A percentile compares a stretch with the other conserved stretches of the same genome.
Conservation (phyloP, 2,888 invertebrate species). For the Lasioglossum vierecki region DNA sequence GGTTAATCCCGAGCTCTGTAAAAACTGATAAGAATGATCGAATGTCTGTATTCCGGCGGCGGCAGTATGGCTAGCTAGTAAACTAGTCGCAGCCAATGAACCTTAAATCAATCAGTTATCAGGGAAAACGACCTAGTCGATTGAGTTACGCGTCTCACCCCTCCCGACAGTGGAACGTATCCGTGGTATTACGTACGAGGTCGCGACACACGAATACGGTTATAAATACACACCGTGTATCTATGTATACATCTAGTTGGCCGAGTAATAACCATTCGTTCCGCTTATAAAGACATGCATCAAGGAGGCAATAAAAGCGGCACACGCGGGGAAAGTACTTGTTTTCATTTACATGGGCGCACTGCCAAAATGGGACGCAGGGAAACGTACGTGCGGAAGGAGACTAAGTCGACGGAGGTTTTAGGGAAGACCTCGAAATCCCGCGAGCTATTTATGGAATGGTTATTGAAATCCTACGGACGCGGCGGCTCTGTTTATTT, state of each 20-base stretch:
- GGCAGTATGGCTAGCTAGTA: not conserved
- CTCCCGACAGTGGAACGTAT: conserved; percentile 1
- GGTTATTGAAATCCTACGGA: conserved; percentile 80
- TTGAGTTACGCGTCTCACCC: not conserved
- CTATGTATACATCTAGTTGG: conserved; percentile 69
- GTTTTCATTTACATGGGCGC: conserved; percentile 82
- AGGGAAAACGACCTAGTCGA: not conserved
- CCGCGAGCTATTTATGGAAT: conserved; percentile 79
- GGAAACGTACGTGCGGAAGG: conserved; percentile 47
- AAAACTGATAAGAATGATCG: not conserved
- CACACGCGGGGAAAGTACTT: conserved; percentile 76
- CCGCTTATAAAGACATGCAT: conserved; percentile 81
- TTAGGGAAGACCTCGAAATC: conserved; percentile 65
- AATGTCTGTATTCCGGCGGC: not conserved
- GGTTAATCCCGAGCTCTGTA: too few species aligned
- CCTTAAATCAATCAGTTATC: conserved; percentile 9
- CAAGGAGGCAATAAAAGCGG: conserved; percentile 79
- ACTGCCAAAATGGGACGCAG: conserved; percentile 76
- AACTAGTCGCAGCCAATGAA: not conserved
- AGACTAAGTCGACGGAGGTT: conserved; percentile 40
- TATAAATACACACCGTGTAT: conserved; percentile 29
- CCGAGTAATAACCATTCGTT: conserved; percentile 81
- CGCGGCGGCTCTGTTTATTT: not conserved
- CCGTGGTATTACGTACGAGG: not conserved
- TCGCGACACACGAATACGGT: conserved; percentile 26